Base-by-base conservation (phyloP, 1,140 invertebrate genomes). In the Colletes latitarsis region DNA sequence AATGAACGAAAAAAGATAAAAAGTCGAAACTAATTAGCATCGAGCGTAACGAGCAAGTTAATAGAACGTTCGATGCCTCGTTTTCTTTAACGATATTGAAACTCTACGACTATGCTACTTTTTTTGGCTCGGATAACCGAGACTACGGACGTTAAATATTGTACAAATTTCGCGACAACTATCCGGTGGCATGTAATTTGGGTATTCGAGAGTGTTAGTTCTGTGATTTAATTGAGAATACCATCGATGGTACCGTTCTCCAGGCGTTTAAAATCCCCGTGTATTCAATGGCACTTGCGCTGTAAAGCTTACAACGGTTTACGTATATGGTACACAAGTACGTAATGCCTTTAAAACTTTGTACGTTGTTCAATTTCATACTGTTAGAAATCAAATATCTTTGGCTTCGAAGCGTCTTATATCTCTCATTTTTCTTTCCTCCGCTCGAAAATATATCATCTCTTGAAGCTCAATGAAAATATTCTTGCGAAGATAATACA, bases 321-420 rank as follows among this genome's bases (percentile, higher is more conserved):
- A 62, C 81, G 49, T 77, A 75, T 60, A 69, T 72, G 62, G 62
- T 77, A 84, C 70, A 63, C 60, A 83, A 79, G 74, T 82, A 85
- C 57, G 64, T 82, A 86, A 86, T 82, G 72, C 81, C 81, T 77
- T 86, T 52, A 62, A 85, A 52, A 69, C 39, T 86, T 86, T 86
- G 75, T 85, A 86, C 76, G 74, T 85, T 68, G 49, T 69, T 64
- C 30, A 49, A 71, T 55, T 55, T 66, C 74, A 49, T 82, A 83
- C 62, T 62, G 53, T 72, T 77, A 74, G 41, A 78, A 71, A 60
- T 66, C 62, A 68, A 17, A 62, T 63, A 63, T 85, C 82, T 82
- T 85, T 85, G 68, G 63, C 72, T 82, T 78, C 43, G 73, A 81
- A 85, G 81, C 75, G 66, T 76, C 49, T 75, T 85, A 70, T 15